These are phyloP conservation scores for Drosophila bipectinata DNA, from an alignment of 1,140 invertebrate genomes.

Conservation along the genomic window DNA sequence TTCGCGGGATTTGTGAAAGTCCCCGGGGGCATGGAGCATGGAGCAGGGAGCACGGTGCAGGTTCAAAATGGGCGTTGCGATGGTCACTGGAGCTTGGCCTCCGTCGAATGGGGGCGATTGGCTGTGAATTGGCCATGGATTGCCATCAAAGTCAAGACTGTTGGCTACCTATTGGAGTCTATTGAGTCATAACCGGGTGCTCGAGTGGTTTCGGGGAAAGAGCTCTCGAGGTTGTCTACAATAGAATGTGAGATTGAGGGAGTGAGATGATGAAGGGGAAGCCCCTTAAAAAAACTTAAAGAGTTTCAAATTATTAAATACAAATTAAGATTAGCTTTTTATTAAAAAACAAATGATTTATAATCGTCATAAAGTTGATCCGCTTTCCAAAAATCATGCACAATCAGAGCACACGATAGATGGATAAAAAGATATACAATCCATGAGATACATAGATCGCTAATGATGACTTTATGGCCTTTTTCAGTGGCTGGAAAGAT, in stretches of 20 bases:
- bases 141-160: constrained; percentile 17
- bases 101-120: constrained; percentile 52
- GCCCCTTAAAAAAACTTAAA: constrained; percentile 9
- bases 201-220: constrained; percentile 32
- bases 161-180: constrained; percentile 32
- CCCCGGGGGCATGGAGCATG: constrained; percentile 51
- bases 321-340: background rate
- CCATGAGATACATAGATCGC: constrained; percentile 26
- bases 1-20: constrained; percentile 68
- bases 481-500: constrained; percentile 48
- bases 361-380: constrained; percentile 31
- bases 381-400: constrained; percentile 55
- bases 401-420: constrained; percentile 64
- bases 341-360: constrained; percentile 24
- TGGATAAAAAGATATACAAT: background rate
- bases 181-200: constrained; percentile 47
- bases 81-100: constrained; percentile 60
- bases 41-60: constrained; percentile 59
- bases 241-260: constrained; percentile 11
- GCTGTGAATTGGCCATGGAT: constrained; percentile 31
- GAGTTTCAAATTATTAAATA: background rate
- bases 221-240: constrained; percentile 17
- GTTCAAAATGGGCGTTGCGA: constrained; percentile 61
- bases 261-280: constrained; percentile 16
- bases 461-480: constrained; percentile 58